These are phyloP conservation scores for human (Homo sapiens) DNA, from an alignment of 2,113 vertebrate genomes.

Conservation along the genomic window GRCh38 chr6:19972001-19972500, in stretches of 20 bases:
- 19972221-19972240: not conserved
- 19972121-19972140: not conserved
- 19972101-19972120: slow-evolving; percentile 38
- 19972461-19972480: not conserved
- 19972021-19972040: not conserved
- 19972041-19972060: not conserved
- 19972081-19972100: not conserved
- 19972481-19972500: not conserved
- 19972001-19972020: not conserved
- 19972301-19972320: not conserved
- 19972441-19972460: not conserved
- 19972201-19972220: not conserved
- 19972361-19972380: not conserved
- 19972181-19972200: not conserved
- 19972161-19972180: not conserved
- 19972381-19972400: not conserved
- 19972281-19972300: not conserved
- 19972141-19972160: not conserved
- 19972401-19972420: not conserved
- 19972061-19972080: not conserved
- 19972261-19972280: not conserved
- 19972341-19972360: not conserved
- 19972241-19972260: not conserved
- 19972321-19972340: not conserved
- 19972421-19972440: not conserved